Evolutionary conservation across 2,113 vertebrate genomes (phyloP).

Genomic region (Chrysemys picta): DNA sequence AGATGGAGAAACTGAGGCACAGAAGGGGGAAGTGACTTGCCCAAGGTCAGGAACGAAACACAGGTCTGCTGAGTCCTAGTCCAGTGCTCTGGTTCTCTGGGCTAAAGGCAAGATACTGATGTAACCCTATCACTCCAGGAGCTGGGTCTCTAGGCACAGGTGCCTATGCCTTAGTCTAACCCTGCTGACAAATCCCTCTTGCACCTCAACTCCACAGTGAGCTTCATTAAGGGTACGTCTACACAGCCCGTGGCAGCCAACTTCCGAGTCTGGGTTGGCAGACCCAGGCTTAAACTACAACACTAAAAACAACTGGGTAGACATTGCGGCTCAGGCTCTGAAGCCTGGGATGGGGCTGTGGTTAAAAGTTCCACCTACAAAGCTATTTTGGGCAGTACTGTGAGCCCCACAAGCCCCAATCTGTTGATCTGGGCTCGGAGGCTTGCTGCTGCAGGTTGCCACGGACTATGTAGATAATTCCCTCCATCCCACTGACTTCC

Average conservation of each 20-base stretch:
- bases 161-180: neutral
- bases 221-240: accelerated
- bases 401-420: neutral
- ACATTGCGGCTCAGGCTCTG: neutral
- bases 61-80: neutral
- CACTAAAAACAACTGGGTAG: too few relatives aligned
- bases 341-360: too few relatives aligned
- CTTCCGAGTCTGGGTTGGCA: too few relatives aligned
- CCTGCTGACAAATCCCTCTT: neutral
- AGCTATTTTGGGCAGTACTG: neutral
- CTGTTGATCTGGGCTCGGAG: neutral
- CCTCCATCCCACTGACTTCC: neutral
- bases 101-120: neutral
- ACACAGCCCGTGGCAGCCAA: neutral
- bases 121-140: neutral
- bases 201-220: neutral
- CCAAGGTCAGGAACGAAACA: neutral
- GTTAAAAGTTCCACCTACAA: neutral
- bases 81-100: neutral
- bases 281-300: too few relatives aligned
- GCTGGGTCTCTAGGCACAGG: neutral
- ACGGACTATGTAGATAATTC: neutral
- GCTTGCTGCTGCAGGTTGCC: neutral
- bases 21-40: neutral
- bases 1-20: neutral